Evolutionary conservation across 2,888 invertebrate species (phyloP).

Genomic region (Drosophila monieri): DNA sequence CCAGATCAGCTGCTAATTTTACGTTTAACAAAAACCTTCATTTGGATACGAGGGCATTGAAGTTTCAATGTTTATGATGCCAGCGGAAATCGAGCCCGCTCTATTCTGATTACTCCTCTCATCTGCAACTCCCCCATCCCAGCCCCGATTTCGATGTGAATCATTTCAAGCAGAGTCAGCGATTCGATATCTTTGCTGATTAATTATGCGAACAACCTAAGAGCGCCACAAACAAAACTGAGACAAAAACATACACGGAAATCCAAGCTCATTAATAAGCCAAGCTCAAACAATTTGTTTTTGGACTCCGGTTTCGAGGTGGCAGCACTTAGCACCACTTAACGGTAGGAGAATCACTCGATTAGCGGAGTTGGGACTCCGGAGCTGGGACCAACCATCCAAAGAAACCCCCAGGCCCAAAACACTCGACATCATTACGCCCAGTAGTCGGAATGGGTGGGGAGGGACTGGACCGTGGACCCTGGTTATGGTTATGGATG

Average conservation of each 20-base stretch:
- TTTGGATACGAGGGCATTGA: constrained; percentile 17
- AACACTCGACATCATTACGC: constrained; percentile 40
- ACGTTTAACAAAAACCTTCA: constrained; percentile 3
- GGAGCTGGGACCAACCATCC: constrained; percentile 12
- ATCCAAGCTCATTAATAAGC: constrained; percentile 37
- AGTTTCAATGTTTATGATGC: constrained; percentile 55
- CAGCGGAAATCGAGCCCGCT: constrained; percentile 50
- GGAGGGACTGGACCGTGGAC: not conserved
- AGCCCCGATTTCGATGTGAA: constrained; percentile 11
- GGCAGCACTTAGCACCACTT: constrained; percentile 60
- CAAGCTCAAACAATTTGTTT: constrained; percentile 27
- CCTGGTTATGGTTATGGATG: not conserved
- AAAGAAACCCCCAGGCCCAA: constrained; percentile 9
- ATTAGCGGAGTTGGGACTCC: constrained; percentile 38
- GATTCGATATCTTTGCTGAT: constrained; percentile 13
- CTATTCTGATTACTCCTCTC: constrained; percentile 19
- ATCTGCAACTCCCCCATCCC: constrained; percentile 3
- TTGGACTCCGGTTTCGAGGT: constrained; percentile 26
- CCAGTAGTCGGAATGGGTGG: constrained; percentile 23
- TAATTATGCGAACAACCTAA: constrained; percentile 32
- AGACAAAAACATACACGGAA: constrained; percentile 3
- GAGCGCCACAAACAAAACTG: constrained; percentile 9
- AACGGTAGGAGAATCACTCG: constrained; percentile 53
- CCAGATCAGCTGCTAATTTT: constrained; percentile 56
- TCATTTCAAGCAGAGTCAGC: constrained; percentile 31